phyloP scores from a whole-genome alignment of 2,888 invertebrate genomes.

The Danaus chrysippus region DNA sequence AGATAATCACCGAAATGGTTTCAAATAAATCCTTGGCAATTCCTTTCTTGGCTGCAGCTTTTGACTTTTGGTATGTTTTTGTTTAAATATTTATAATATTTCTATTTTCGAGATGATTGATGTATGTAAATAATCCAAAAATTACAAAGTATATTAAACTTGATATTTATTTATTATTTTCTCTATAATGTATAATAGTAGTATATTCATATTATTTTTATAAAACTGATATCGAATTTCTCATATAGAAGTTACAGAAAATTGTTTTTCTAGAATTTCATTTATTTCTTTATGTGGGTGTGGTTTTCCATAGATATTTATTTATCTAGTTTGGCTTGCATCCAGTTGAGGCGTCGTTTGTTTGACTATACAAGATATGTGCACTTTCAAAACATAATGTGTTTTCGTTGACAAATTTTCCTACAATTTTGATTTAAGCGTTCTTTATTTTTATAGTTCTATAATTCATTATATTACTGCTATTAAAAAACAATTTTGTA shows the following conservation, averaged over 20 bases:
- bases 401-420: background rate
- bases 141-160: background rate
- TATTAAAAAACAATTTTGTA: no score
- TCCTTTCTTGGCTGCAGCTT: constrained; percentile 24
- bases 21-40: constrained; percentile 18
- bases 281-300: constrained; percentile 22
- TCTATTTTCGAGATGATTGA: background rate
- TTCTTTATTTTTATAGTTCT: background rate
- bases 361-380: constrained; percentile 30
- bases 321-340: constrained; percentile 37
- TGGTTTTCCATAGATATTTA: constrained; percentile 40
- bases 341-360: constrained; percentile 41
- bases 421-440: background rate
- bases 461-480: background rate
- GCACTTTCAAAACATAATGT: constrained; percentile 15
- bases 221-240: constrained; percentile 10
- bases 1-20: constrained; percentile 28
- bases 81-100: background rate
- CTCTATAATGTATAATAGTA: background rate
- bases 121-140: background rate
- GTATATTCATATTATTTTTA: constrained; percentile 4
- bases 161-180: background rate
- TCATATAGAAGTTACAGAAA: background rate
- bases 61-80: constrained; percentile 19
- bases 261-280: constrained; percentile 3